Evolutionary conservation across 2,113 vertebrate genomes (phyloP).

Genomic region (Chiloscyllium plagiosum): DNA sequence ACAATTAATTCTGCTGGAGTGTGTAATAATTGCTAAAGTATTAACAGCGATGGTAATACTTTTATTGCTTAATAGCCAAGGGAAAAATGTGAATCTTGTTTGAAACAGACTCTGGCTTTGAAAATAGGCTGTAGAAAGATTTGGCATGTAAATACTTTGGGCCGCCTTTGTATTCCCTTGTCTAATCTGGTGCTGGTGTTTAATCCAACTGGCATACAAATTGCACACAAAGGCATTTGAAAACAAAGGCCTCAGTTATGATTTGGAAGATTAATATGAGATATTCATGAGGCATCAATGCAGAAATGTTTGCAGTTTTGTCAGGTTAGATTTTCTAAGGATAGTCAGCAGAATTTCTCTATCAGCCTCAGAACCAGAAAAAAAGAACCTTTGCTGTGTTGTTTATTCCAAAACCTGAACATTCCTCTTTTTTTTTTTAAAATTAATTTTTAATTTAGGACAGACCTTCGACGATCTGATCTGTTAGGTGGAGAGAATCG

Average conservation of each 20-base stretch:
- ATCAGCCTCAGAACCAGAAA: background rate
- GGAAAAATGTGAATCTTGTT: too few relatives aligned
- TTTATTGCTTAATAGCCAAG: background rate
- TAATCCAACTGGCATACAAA: background rate
- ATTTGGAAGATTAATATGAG: background rate
- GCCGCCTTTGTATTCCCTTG: background rate
- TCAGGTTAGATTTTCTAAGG: background rate
- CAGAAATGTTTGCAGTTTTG: background rate
- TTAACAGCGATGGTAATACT: background rate
- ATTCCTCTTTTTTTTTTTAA: background rate
- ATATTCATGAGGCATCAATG: too few relatives aligned
- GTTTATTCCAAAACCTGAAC: background rate
- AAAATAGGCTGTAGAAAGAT: background rate
- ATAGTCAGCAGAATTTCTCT: constrained; percentile 5
- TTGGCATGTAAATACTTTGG: background rate
- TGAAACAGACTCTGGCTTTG: background rate
- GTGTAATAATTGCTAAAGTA: constrained; percentile 13
- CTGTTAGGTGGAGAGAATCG: background rate
- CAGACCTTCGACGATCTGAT: too few relatives aligned
- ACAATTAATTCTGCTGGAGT: constrained; percentile 1
- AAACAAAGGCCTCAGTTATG: background rate
- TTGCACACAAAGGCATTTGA: background rate
- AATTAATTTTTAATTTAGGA: background rate
- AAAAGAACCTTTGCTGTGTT: background rate
- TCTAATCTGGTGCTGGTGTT: background rate